phyloP scores from a whole-genome alignment of 1,140 invertebrate species.

The Zaprionus ghesquierei region DNA sequence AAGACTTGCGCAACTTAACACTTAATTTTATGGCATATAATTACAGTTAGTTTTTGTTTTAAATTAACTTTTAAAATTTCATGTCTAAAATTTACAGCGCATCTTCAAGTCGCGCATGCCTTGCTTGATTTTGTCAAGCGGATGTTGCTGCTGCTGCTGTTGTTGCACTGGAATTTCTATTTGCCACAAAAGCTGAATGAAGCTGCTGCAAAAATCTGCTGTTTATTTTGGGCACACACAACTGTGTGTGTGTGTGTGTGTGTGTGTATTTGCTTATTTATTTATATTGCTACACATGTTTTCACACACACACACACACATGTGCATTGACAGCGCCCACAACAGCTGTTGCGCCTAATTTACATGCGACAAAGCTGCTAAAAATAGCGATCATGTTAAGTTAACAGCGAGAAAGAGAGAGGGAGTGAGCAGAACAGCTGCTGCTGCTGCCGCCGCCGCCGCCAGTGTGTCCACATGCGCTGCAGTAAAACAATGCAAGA shows the following conservation, averaged over 20 bases:
- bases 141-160: conserved; percentile 28
- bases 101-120: background rate
- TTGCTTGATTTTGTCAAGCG: conserved; percentile 27
- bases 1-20: too few relatives aligned
- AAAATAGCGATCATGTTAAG: conserved; percentile 50
- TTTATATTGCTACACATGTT: background rate
- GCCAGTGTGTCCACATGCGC: background rate
- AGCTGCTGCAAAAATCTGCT: background rate
- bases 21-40: too few relatives aligned
- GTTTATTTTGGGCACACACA: background rate
- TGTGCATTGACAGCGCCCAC: background rate
- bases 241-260: background rate
- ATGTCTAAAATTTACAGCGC: conserved; percentile 2
- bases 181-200: conserved; percentile 40
- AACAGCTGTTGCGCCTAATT: conserved; percentile 45
- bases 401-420: conserved; percentile 2
- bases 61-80: too few relatives aligned
- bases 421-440: conserved; percentile 18
- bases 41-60: too few relatives aligned
- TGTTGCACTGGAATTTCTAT: conserved; percentile 40
- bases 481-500: background rate
- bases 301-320: background rate
- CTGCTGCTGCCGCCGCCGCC: background rate
- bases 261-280: conserved; percentile 14
- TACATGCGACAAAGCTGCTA: conserved; percentile 20